Conservation (phyloP, 2,113 vertebrate species). For the Microtus ochrogaster region DNA sequence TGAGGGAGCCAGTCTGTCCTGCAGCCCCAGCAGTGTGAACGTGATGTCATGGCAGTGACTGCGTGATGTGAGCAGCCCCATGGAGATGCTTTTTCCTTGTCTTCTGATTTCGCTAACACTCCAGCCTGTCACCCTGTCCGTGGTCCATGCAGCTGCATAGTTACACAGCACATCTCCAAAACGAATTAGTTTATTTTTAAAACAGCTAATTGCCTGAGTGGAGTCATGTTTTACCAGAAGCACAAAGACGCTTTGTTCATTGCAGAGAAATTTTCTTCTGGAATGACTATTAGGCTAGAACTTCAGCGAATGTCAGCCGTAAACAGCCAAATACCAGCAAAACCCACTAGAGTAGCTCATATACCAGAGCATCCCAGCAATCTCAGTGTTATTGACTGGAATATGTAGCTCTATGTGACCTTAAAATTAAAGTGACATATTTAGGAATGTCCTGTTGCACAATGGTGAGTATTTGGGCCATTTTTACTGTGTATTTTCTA, state of each 20-base stretch:
- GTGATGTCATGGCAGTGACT: conserved; percentile 45
- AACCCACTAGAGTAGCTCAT: conserved; percentile 15
- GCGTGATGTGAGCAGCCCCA: conserved; percentile 46
- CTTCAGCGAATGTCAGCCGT: conserved; percentile 59
- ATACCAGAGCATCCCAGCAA: not conserved
- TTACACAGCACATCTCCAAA: conserved; percentile 79
- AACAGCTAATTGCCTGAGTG: conserved; percentile 82
- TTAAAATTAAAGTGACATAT: conserved; percentile 10
- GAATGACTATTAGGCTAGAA: conserved; percentile 65
- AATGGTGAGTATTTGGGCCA: not conserved
- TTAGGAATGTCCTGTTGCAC: not conserved
- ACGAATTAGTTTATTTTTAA: conserved; percentile 84
- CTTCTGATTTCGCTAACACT: conserved; percentile 68
- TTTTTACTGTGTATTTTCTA: not conserved
- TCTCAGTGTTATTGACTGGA: conserved; percentile 28
- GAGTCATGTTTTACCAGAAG: conserved; percentile 81
- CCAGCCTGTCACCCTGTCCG: conserved; percentile 67
- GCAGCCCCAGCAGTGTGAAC: conserved; percentile 31
- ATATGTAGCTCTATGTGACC: not conserved
- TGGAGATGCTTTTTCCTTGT: conserved; percentile 21
- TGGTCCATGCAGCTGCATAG: conserved; percentile 81
- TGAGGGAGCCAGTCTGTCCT: conserved; percentile 21
- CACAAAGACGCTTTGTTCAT: conserved; percentile 79
- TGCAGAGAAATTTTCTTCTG: conserved; percentile 74
- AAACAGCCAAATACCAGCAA: conserved; percentile 74